phyloP scores from a whole-genome alignment of 2,888 invertebrate species.

The Macroteleia sp. region DNA sequence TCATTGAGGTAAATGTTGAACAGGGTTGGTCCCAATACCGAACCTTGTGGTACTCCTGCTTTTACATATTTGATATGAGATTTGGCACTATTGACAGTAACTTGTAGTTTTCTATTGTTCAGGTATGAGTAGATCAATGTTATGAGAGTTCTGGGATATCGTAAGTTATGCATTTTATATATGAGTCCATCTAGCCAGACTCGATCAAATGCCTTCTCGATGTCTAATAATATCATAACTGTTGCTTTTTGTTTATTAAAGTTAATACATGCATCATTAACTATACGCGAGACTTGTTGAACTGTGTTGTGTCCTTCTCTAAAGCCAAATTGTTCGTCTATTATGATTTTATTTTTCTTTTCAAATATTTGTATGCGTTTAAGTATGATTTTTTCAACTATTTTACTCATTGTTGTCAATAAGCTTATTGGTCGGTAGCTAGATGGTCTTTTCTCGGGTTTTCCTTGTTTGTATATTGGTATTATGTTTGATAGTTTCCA shows the following conservation, averaged over 20 bases:
- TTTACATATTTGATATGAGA: not conserved
- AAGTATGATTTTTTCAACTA: too few relatives aligned
- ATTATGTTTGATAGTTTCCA: conserved; percentile 57
- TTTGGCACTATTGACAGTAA: too few relatives aligned
- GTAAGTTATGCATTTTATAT: conserved; percentile 68
- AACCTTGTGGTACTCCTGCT: conserved; percentile 38
- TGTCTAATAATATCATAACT: conserved; percentile 68
- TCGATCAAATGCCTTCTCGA: conserved; percentile 57
- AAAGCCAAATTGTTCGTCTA: conserved; percentile 72
- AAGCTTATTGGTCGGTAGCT: conserved; percentile 52
- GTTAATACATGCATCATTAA: conserved; percentile 64
- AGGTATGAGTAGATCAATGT: not conserved
- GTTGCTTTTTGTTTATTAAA: conserved; percentile 70
- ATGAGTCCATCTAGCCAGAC: conserved; percentile 74
- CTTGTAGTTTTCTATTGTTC: not conserved
- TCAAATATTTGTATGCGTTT: too few relatives aligned
- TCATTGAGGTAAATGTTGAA: conserved; percentile 68
- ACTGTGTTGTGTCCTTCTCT: conserved; percentile 69
- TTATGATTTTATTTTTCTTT: conserved; percentile 45
- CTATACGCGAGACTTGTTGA: conserved; percentile 71
- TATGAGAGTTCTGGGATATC: conserved; percentile 32
- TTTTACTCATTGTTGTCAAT: not conserved
- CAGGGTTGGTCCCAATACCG: conserved; percentile 64
- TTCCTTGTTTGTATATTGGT: conserved; percentile 51
- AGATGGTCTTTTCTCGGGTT: conserved; percentile 21